A percentile compares a stretch with the other conserved stretches of the same genome.
phyloP scores from a whole-genome alignment of 2,113 vertebrate genomes.

The Urocolius indicus region DNA sequence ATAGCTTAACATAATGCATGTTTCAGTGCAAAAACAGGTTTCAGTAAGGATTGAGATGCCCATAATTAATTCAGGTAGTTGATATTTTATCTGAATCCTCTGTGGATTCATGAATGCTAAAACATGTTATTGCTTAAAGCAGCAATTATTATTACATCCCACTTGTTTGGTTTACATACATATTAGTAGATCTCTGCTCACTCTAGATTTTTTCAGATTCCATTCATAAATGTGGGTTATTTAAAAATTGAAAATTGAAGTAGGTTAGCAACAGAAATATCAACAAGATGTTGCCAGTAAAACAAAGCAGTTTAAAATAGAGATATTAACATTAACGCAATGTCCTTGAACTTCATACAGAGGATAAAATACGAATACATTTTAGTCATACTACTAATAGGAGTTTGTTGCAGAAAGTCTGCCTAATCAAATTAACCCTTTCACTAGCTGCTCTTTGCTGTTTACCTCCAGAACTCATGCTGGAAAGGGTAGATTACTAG shows the following conservation, averaged over 20 bases:
- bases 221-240: not conserved
- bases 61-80: constrained; percentile 1
- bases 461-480: not conserved
- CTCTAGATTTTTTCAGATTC: not conserved
- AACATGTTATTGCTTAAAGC: not conserved
- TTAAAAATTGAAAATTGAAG: not conserved
- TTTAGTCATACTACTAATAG: not conserved
- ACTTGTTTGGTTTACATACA: not conserved
- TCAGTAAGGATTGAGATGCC: not conserved
- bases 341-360: not conserved
- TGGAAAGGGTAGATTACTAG: not conserved
- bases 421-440: not conserved
- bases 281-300: not conserved
- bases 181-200: not conserved
- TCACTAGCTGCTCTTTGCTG: not conserved
- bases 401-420: not conserved
- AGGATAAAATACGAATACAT: not conserved
- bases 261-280: not conserved
- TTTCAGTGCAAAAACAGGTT: not conserved
- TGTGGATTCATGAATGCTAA: not conserved
- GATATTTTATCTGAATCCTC: not conserved
- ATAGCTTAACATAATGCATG: not conserved
- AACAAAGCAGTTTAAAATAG: not conserved
- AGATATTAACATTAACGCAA: not conserved
- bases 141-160: not conserved